phyloP scores from a whole-genome alignment of 2,888 invertebrate genomes.

The Phorcus lineatus region DNA sequence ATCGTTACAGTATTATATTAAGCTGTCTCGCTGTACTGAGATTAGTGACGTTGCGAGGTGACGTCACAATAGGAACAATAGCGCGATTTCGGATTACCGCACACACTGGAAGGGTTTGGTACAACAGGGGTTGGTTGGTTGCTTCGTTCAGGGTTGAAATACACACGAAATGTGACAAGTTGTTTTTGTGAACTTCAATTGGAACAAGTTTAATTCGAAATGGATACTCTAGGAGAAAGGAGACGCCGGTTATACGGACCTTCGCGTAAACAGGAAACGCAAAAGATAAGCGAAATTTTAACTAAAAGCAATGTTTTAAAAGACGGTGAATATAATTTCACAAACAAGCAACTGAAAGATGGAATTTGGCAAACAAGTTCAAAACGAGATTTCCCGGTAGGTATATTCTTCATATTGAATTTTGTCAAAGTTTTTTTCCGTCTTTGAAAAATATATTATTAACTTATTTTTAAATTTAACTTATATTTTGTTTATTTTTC shows the following conservation, averaged over 20 bases:
- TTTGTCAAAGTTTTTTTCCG: no score
- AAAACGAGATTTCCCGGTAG: constrained; percentile 59
- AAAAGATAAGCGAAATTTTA: constrained; percentile 48
- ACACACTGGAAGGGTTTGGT: not conserved
- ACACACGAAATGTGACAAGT: no score
- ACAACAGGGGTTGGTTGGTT: not conserved
- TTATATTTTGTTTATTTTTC: no score
- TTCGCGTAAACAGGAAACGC: constrained; percentile 45
- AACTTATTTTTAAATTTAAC: no score
- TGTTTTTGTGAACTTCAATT: no score
- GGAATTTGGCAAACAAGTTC: constrained; percentile 59
- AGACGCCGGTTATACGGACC: constrained; percentile 53
- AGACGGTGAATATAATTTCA: constrained; percentile 67
- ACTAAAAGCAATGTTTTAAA: constrained; percentile 58
- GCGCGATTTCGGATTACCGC: not conserved
- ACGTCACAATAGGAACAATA: constrained; percentile 15
- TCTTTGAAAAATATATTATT: no score
- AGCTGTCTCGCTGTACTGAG: not conserved
- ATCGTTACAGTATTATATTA: no score
- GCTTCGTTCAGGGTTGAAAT: not conserved
- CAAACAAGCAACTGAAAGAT: constrained; percentile 46
- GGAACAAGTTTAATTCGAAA: constrained; percentile 12
- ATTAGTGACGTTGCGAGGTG: not conserved
- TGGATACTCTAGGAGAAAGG: constrained; percentile 34
- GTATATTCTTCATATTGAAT: constrained; percentile 20